Percentiles rank a stretch among this genome's conserved stretches.
Evolutionary conservation across 1,140 invertebrate species (phyloP).

Genomic region (Platyura marginata): DNA sequence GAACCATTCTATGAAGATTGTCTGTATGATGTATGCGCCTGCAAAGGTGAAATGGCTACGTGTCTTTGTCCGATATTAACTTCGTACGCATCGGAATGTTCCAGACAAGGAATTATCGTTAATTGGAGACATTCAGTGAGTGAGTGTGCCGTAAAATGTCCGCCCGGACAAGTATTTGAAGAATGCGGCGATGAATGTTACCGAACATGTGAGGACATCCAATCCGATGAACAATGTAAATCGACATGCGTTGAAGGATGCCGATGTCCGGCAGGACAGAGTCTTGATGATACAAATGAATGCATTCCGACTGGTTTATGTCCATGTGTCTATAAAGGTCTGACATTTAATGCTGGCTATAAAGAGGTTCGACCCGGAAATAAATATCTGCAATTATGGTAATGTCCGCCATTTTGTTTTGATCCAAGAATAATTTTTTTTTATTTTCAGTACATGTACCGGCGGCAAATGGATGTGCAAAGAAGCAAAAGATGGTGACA

Average conservation of each 20-base stretch:
- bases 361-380: slow-evolving; percentile 45
- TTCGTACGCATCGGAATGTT: slow-evolving; percentile 63
- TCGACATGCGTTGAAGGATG: slow-evolving; percentile 69
- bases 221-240: slow-evolving; percentile 11
- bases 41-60: slow-evolving; percentile 36
- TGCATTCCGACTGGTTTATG: slow-evolving; percentile 62
- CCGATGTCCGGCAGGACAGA: slow-evolving; percentile 59
- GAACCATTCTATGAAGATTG: slow-evolving; percentile 61
- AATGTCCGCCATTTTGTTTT: slow-evolving; percentile 8
- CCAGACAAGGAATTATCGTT: slow-evolving; percentile 43
- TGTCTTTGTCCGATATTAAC: slow-evolving; percentile 68
- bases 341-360: slow-evolving; percentile 54
- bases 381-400: slow-evolving; percentile 52
- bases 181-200: slow-evolving; percentile 58
- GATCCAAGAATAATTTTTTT: not conserved
- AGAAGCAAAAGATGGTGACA: slow-evolving; percentile 38
- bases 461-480: slow-evolving; percentile 56
- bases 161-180: slow-evolving; percentile 57
- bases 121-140: slow-evolving; percentile 58
- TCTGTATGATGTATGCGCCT: slow-evolving; percentile 73
- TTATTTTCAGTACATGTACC: slow-evolving; percentile 41
- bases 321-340: slow-evolving; percentile 50
- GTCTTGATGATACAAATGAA: slow-evolving; percentile 45
- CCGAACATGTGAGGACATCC: slow-evolving; percentile 46
- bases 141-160: slow-evolving; percentile 63